Percentiles rank a stretch among this genome's conserved stretches.
phyloP scores from a whole-genome alignment of 2,888 invertebrate genomes.

The Aphelenchoides bicaudatus region DNA sequence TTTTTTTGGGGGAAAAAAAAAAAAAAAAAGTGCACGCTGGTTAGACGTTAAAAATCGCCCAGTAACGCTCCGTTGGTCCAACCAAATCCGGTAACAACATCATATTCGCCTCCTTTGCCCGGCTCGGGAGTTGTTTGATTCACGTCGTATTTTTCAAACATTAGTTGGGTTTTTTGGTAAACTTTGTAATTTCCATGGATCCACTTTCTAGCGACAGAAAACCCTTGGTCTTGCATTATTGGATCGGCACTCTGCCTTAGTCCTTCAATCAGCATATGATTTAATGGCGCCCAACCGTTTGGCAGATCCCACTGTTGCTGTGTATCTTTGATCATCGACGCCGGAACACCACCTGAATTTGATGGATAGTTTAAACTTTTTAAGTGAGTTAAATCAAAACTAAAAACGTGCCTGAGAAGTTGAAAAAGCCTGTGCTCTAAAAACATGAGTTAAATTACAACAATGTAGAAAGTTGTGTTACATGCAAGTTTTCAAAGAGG shows the following conservation, averaged over 20 bases:
- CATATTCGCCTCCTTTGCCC: conserved; percentile 52
- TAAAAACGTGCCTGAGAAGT: neutral
- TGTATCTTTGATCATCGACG: conserved; percentile 32
- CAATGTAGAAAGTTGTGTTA: conserved; percentile 27
- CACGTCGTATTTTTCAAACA: conserved; percentile 60
- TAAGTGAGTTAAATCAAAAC: neutral
- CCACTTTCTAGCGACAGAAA: conserved; percentile 53
- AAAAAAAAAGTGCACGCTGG: too few relatives aligned
- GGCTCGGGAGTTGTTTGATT: conserved; percentile 47
- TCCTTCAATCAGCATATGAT: conserved; percentile 75
- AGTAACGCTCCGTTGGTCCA: conserved; percentile 57
- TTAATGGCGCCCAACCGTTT: conserved; percentile 30
- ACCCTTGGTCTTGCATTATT: conserved; percentile 56
- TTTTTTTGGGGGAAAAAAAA: too few relatives aligned
- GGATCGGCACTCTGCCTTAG: conserved; percentile 64
- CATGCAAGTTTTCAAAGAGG: conserved; percentile 20
- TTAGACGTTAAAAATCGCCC: too few relatives aligned
- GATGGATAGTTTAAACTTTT: conserved; percentile 36
- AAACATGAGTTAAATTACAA: neutral
- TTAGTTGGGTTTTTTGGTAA: conserved; percentile 28
- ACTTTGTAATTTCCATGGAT: conserved; percentile 48
- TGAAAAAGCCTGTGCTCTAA: conserved; percentile 6
- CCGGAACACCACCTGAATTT: conserved; percentile 47
- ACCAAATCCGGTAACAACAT: conserved; percentile 54
- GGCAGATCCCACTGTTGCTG: conserved; percentile 27